Evolutionary conservation across 2,797 vertebrate species (phyloP).

Genomic region (Gymnoscopelus braueri): DNA sequence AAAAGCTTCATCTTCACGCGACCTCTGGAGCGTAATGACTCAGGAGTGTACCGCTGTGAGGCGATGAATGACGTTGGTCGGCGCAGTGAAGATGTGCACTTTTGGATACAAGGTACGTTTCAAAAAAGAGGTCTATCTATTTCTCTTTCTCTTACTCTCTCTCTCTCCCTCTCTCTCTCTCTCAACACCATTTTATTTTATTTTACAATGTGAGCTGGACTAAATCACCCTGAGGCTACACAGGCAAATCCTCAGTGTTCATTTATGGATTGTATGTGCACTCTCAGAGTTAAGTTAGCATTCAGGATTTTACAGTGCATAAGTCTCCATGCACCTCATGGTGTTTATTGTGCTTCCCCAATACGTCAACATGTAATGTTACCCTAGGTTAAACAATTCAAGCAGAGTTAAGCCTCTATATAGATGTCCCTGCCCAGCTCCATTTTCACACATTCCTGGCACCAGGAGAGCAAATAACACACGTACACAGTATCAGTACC

Average conservation of each 20-base stretch:
- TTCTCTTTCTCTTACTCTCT: not conserved
- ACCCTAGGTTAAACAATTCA: constrained; percentile 38
- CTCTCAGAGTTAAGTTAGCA: too few relatives aligned
- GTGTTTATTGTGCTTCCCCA: constrained; percentile 26
- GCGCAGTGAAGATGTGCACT: constrained; percentile 84
- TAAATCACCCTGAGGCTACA: not conserved
- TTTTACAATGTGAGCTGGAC: not conserved
- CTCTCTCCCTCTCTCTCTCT: constrained; percentile 8
- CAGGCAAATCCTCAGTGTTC: too few relatives aligned
- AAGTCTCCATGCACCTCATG: constrained; percentile 2
- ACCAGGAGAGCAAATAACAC: constrained; percentile 52
- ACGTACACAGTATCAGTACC: constrained; percentile 67
- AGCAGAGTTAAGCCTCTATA: constrained; percentile 49
- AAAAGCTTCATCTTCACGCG: constrained; percentile 89
- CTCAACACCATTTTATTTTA: constrained; percentile 12
- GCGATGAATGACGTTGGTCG: constrained; percentile 90
- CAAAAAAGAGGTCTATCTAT: constrained; percentile 40
- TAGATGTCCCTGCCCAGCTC: constrained; percentile 59
- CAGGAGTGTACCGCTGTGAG: constrained; percentile 93
- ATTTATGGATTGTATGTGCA: too few relatives aligned
- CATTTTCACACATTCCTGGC: constrained; percentile 73
- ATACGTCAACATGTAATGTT: constrained; percentile 41
- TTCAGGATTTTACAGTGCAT: not conserved
- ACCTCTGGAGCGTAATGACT: constrained; percentile 90
- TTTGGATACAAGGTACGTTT: constrained; percentile 89